A percentile compares a stretch with the other conserved stretches of the same genome.
Conservation (phyloP, 2,888 invertebrate species). For the Ceraclea dissimilis region DNA sequence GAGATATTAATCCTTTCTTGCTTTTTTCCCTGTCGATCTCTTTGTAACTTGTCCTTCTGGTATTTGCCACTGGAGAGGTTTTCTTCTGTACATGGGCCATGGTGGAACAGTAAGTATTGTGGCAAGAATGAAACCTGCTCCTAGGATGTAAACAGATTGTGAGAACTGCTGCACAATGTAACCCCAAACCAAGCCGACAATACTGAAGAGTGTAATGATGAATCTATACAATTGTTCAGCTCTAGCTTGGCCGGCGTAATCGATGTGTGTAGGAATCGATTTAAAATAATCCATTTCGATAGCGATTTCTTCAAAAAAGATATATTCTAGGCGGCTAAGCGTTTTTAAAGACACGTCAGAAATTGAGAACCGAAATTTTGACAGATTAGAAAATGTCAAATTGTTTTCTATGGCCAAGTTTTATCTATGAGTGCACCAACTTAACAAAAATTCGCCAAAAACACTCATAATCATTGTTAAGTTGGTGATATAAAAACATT, state of each 20-base stretch:
- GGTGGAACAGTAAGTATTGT: constrained; percentile 84
- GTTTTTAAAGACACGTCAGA: constrained; percentile 11
- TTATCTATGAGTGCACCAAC: no score
- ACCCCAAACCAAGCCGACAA: constrained; percentile 86
- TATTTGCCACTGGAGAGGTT: constrained; percentile 83
- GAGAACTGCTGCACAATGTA: constrained; percentile 93
- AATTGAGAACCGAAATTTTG: constrained; percentile 1
- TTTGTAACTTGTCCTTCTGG: constrained; percentile 18
- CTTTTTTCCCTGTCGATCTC: constrained; percentile 18
- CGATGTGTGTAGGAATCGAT: constrained; percentile 50
- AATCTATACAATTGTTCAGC: constrained; percentile 85
- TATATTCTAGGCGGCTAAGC: neutral
- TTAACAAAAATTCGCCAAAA: no score
- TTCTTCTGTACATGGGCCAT: constrained; percentile 91
- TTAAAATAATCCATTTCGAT: constrained; percentile 41
- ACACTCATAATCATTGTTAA: no score
- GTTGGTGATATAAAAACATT: no score
- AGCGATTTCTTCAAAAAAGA: neutral
- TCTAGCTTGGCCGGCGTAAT: constrained; percentile 84
- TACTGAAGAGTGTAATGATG: constrained; percentile 85
- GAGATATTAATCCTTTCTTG: constrained; percentile 30
- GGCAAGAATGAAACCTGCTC: constrained; percentile 83
- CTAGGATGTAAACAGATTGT: constrained; percentile 87
- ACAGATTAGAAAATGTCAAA: no score
- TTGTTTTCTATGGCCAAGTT: no score